Conservation (phyloP, 2,888 invertebrate genomes). For the Ophion obscuratus region DNA sequence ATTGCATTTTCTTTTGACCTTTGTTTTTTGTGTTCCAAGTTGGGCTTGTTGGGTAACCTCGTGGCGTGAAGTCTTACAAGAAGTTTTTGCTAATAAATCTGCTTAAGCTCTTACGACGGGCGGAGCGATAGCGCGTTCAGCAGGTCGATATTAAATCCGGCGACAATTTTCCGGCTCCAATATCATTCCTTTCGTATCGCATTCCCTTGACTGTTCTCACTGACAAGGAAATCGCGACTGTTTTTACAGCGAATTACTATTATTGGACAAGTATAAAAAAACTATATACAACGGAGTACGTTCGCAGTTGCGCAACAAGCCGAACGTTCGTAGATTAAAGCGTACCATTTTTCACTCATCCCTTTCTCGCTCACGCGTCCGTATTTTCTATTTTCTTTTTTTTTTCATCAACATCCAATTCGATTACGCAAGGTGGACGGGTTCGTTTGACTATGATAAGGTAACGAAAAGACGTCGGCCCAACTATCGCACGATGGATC, state of each 20-base stretch:
- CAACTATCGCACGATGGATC: neutral
- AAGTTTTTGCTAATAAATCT: conserved; percentile 73
- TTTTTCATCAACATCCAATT: conserved; percentile 40
- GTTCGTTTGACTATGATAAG: conserved; percentile 45
- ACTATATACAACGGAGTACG: conserved; percentile 80
- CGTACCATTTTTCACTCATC: conserved; percentile 14
- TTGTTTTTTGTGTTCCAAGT: conserved; percentile 59
- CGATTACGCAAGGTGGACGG: conserved; percentile 65
- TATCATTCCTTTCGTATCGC: conserved; percentile 18
- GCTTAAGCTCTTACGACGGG: conserved; percentile 72
- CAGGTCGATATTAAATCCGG: conserved; percentile 55
- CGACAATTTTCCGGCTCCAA: conserved; percentile 30
- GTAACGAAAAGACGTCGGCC: conserved; percentile 4
- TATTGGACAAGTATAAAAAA: conserved; percentile 79
- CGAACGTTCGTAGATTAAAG: conserved; percentile 65
- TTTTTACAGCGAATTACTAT: conserved; percentile 74
- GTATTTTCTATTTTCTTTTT: neutral
- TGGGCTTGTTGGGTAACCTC: conserved; percentile 73
- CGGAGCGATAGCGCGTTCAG: conserved; percentile 66
- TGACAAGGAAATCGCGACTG: conserved; percentile 48
- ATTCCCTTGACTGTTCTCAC: conserved; percentile 37
- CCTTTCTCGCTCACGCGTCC: conserved; percentile 29
- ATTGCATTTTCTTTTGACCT: conserved; percentile 40
- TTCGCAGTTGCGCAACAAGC: conserved; percentile 72
- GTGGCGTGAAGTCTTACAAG: conserved; percentile 75